Evolutionary conservation across 2,797 vertebrate genomes (phyloP), one percentile per base, ranked within the genome.

Genomic region (Hydrolagus colliei): DNA sequence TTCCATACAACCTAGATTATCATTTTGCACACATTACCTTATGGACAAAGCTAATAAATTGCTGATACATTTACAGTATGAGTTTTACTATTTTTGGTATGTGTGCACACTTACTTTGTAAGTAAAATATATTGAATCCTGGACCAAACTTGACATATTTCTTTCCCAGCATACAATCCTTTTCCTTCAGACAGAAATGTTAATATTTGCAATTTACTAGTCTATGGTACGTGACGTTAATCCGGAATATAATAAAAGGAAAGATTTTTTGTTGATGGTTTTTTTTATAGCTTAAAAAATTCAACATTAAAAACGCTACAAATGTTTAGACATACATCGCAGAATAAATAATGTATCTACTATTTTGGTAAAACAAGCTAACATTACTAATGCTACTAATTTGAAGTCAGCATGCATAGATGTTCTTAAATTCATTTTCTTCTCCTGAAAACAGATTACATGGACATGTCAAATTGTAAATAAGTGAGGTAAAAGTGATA

Each of bases 401-500:
- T 84, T 84, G 63, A 84, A 84, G 65, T 84, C 65, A 71, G 79
- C 79, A 84, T 84, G 79, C 79, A 84, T 84, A 84, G 79, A 71
- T 67, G 32, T 84, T n/a, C 18, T 77, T 68, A 84, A 71, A 32
- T 12, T 5, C 0, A n/a, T 13, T 11, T 18, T 22, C 27, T 7
- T n/a, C 27, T 20, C 63, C 52, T n/a, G 9, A 84, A 84, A 84
- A 63, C 79, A 84, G 65, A 84, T 84, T 84, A 84, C 59, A 79
- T 67, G 71, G 65, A 84, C 79, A 84, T 71, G 65, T 84, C 32
- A 67, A 84, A 84, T 84, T 71, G 79, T 68, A 84, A 84, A 71
- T 84, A 84, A 84, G 65, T 84, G 79, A 84, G 79, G 79, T 84
- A 84, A 77, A 77, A 84, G 63, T 84, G 32, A 84, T 84, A 84